Conservation (phyloP, 2,113 vertebrate species). For the Chitala chitala region DNA sequence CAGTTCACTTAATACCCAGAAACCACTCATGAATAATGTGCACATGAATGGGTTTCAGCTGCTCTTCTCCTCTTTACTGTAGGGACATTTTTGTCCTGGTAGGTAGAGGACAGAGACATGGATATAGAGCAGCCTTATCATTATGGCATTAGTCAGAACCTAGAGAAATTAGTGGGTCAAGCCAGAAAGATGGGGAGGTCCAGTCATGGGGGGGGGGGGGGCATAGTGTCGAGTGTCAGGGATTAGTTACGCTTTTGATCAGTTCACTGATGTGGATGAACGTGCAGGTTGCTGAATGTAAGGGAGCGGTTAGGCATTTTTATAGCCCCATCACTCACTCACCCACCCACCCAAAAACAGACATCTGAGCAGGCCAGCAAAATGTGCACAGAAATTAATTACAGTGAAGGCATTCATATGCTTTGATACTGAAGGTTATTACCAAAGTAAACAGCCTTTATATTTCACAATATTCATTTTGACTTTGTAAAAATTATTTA, state of each 20-base stretch:
- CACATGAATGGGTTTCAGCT: not conserved
- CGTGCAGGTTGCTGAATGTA: no score
- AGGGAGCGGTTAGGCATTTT: no score
- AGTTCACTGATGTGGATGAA: no score
- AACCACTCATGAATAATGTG: not conserved
- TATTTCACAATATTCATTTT: no score
- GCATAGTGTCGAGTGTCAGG: not conserved
- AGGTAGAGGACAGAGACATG: not conserved
- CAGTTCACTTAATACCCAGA: constrained; percentile 4
- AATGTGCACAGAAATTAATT: not conserved
- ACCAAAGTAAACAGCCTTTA: no score
- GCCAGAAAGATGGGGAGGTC: not conserved
- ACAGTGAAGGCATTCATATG: no score
- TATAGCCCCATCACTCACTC: no score
- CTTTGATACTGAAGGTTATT: no score
- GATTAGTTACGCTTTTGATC: no score
- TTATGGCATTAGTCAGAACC: not conserved
- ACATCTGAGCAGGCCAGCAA: not conserved
- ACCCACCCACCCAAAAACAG: not conserved
- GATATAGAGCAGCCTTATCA: no score
- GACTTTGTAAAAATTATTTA: no score
- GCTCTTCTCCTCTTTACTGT: constrained; percentile 1
- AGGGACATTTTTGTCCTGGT: not conserved
- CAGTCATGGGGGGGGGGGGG: not conserved
- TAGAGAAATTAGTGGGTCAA: not conserved